Evolutionary conservation across 1,140 invertebrate genomes (phyloP), one percentile per base, ranked within the genome.

Genomic region (Drosophila nikananu): DNA sequence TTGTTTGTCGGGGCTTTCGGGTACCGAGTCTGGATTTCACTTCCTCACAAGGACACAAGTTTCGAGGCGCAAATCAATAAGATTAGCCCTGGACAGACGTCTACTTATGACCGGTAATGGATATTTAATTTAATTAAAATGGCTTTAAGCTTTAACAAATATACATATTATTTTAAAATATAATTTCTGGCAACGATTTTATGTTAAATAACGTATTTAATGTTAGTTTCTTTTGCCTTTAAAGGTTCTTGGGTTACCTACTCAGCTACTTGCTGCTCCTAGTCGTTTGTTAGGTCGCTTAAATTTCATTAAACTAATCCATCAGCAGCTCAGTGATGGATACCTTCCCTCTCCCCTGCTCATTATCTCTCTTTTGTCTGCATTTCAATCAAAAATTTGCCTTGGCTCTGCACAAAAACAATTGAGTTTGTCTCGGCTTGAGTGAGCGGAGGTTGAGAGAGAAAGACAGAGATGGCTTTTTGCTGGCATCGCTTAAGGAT

Each of bases 371-470:
- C 75, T 62, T 62, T 78, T 78, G 75, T 76, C 49, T 59, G 84
- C 68, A 76, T 84, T 87, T 87, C 84, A 87, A 87, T 87, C 77
- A 87, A 87, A 78, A 81, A 89, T 86, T 86, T 87, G 80, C 80
- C 67, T 64, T 41, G 72, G 54, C 83, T 71, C 15, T 86, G 84
- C 84, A 83, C 58, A 81, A 89, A 80, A 87, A 84, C 83, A 87
- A 87, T 89, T 80, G 81, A 82, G 74, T 77, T 79, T 79, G 55
- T 62, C 57, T 64, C 64, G 55, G 37, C 62, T 77, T 55, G 67
- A 71, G 66, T 70, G 35, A 37, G 66, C 30, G 37, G 19, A 39
- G 37, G 44, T 52, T 41, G 37, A 35, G 23, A 35, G 23, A 8
- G 71, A 58, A 19, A 51, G 37, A 51, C 48, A n/a, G 62, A 30